Conservation (phyloP, 2,797 vertebrate species). For the Pygocentrus nattereri region DNA sequence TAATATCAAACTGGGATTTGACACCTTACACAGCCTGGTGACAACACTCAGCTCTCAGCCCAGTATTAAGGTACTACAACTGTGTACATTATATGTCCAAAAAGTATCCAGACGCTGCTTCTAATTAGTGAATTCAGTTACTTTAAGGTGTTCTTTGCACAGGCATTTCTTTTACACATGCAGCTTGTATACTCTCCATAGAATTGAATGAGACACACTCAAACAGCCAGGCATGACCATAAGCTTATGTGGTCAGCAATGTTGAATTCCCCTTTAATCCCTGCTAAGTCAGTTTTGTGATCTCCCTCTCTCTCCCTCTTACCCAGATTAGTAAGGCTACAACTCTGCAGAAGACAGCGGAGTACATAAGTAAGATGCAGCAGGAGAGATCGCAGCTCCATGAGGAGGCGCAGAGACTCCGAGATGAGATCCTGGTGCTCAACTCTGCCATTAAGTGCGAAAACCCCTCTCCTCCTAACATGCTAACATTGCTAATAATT, state of each 20-base stretch:
- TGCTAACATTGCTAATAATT: neutral
- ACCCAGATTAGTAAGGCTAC: slow-evolving; percentile 95
- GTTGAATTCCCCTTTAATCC: neutral
- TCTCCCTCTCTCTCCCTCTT: neutral
- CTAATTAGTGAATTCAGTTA: neutral
- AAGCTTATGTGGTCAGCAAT: too few species aligned
- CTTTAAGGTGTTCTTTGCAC: neutral
- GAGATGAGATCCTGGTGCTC: slow-evolving; percentile 91
- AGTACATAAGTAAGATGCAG: slow-evolving; percentile 96
- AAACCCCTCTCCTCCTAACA: neutral
- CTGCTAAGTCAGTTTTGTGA: neutral
- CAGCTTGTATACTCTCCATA: too few species aligned
- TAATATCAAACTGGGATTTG: slow-evolving; percentile 97
- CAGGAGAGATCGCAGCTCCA: slow-evolving; percentile 91
- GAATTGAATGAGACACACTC: neutral
- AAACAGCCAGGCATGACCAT: too few species aligned
- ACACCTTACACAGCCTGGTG: slow-evolving; percentile 92
- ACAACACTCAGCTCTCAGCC: slow-evolving; percentile 92
- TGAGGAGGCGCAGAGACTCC: slow-evolving; percentile 90
- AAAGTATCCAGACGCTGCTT: neutral
- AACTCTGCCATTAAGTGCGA: slow-evolving; percentile 92
- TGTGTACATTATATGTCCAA: neutral
- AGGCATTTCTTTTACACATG: too few species aligned
- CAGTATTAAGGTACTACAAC: slow-evolving; percentile 87
- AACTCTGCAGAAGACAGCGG: slow-evolving; percentile 93